Evolutionary conservation across 2,888 invertebrate species (phyloP).

Genomic region (Drosophila subsilvestris): DNA sequence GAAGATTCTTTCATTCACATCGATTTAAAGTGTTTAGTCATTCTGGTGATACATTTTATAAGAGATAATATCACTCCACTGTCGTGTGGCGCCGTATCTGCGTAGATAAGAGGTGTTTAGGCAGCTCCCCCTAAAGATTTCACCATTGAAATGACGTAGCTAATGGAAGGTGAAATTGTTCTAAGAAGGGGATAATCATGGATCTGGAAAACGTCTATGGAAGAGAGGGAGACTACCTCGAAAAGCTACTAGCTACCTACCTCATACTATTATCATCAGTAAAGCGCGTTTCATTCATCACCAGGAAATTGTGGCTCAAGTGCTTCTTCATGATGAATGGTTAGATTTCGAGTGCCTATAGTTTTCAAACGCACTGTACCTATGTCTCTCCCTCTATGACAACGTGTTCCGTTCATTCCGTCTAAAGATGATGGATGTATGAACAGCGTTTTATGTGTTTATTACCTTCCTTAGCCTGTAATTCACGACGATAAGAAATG

Average conservation of each 20-base stretch:
- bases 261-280: background rate
- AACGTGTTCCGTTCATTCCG: slow-evolving; percentile 9
- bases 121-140: slow-evolving; percentile 14
- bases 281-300: background rate
- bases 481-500: slow-evolving; percentile 36
- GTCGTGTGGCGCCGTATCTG: slow-evolving; percentile 19
- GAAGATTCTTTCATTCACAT: slow-evolving; percentile 15
- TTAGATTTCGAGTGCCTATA: background rate
- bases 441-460: slow-evolving; percentile 29
- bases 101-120: slow-evolving; percentile 8
- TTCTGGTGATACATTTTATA: slow-evolving; percentile 11
- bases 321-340: background rate
- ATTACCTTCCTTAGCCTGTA: slow-evolving; percentile 37
- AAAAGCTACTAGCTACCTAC: background rate
- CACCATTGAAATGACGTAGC: slow-evolving; percentile 34
- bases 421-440: slow-evolving; percentile 6
- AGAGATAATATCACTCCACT: slow-evolving; percentile 31
- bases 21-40: slow-evolving; percentile 31
- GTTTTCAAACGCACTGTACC: slow-evolving; percentile 23
- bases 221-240: background rate
- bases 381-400: background rate
- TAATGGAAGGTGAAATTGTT: background rate
- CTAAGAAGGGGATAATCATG: background rate
- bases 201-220: background rate
- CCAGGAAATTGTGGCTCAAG: no score